phyloP scores from a whole-genome alignment of 2,113 vertebrate species.

The Candoia aspera region DNA sequence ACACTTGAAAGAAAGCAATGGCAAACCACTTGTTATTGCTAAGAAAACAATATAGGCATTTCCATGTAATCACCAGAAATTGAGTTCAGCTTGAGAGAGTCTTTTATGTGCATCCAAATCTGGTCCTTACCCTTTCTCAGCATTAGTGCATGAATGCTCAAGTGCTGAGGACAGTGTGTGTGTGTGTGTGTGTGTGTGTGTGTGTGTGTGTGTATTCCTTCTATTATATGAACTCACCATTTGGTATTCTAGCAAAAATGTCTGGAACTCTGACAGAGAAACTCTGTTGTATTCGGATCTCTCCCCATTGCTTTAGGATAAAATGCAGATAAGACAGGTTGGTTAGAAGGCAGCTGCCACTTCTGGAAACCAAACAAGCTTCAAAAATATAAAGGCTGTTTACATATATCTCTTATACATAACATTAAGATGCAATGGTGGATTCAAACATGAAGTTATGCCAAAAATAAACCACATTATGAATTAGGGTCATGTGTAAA shows the following conservation, averaged over 20 bases:
- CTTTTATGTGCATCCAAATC: neutral
- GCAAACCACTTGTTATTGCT: neutral
- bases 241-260: slow-evolving; percentile 89
- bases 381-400: neutral
- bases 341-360: neutral
- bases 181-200: no score
- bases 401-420: neutral
- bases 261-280: slow-evolving; percentile 87
- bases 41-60: neutral
- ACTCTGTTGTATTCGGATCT: slow-evolving; percentile 83
- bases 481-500: neutral
- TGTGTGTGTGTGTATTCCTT: neutral
- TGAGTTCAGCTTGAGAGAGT: neutral
- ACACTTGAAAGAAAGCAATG: neutral
- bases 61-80: neutral
- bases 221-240: slow-evolving; percentile 74
- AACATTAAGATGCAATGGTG: neutral
- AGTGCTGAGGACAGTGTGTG: fast-evolving
- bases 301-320: slow-evolving; percentile 79
- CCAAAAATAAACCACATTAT: neutral
- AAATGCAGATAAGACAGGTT: slow-evolving; percentile 25
- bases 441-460: neutral
- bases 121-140: fast-evolving
- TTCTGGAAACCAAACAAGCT: neutral
- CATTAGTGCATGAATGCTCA: slow-evolving; percentile 5